phyloP scores from a whole-genome alignment of 1,140 invertebrate species.

The Tigriopus japonicus region DNA sequence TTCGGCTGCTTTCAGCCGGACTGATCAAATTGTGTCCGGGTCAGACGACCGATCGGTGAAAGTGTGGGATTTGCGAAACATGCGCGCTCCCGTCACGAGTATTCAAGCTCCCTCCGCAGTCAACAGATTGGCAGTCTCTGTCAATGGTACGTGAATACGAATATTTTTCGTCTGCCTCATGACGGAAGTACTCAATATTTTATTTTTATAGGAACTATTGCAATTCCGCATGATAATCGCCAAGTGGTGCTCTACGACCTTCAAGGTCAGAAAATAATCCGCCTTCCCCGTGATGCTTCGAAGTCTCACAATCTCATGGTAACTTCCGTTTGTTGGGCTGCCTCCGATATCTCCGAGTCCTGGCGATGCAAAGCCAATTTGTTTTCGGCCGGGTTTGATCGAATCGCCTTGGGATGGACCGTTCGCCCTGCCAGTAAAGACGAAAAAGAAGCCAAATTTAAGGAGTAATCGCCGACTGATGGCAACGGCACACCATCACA shows the following conservation, averaged over 20 bases:
- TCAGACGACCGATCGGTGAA: conserved; percentile 92
- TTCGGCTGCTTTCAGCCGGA: conserved; percentile 79
- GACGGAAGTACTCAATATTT: background rate
- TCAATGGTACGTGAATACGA: background rate
- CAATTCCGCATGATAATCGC: conserved; percentile 91
- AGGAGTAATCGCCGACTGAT: no score
- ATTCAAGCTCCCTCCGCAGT: conserved; percentile 84
- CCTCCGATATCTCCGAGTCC: conserved; percentile 21
- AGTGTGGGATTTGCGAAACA: conserved; percentile 90
- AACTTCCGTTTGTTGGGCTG: conserved; percentile 67
- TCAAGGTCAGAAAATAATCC: conserved; percentile 56
- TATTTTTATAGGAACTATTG: conserved; percentile 51
- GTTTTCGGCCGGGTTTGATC: conserved; percentile 71
- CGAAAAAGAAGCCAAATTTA: background rate
- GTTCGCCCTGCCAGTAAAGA: conserved; percentile 27
- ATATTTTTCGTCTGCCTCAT: no score
- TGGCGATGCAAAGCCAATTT: conserved; percentile 12
- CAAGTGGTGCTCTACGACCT: conserved; percentile 86
- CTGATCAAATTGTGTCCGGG: conserved; percentile 90
- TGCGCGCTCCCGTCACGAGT: conserved; percentile 82
- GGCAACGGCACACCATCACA: no score
- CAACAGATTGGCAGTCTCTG: conserved; percentile 45
- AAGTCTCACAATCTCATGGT: conserved; percentile 91
- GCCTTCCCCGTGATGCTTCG: conserved; percentile 47
- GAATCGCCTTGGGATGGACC: conserved; percentile 82